Percentiles rank a stretch among this genome's conserved stretches.
Conservation (phyloP, 2,113 vertebrate genomes). For the Lycaon pictus region DNA sequence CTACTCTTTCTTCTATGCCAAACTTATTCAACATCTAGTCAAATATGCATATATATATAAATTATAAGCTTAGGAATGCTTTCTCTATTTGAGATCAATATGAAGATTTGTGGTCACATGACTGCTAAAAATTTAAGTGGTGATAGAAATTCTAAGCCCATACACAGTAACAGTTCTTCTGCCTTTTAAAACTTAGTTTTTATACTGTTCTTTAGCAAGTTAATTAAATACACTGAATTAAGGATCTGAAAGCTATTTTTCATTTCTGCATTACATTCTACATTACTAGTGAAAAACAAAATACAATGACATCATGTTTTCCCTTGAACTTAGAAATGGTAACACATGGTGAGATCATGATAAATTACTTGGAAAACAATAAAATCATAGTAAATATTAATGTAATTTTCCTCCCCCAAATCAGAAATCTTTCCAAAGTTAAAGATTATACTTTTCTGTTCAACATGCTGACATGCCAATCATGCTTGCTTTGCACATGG, state of each 20-base stretch:
- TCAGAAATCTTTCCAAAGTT: background rate
- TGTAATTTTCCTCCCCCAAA: background rate
- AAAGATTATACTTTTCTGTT: background rate
- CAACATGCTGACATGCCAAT: background rate
- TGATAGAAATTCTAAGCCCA: background rate
- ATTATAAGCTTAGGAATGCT: background rate
- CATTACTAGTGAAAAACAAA: background rate
- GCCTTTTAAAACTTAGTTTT: background rate
- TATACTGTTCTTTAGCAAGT: background rate
- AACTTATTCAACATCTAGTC: background rate
- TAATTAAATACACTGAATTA: background rate
- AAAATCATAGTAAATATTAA: background rate
- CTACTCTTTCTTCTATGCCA: background rate
- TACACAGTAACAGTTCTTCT: background rate
- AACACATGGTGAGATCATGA: background rate
- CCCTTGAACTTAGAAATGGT: background rate
- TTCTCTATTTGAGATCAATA: background rate
- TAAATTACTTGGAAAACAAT: background rate
- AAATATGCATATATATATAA: background rate
- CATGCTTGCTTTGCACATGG: background rate
- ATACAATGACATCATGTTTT: background rate
- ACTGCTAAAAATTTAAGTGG: background rate
- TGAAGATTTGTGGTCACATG: background rate
- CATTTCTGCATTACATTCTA: background rate
- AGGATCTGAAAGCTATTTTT: background rate